Percentiles rank a stretch among this genome's conserved stretches.
Conservation (phyloP, 2,888 invertebrate species). For the Limnephilus marmoratus region DNA sequence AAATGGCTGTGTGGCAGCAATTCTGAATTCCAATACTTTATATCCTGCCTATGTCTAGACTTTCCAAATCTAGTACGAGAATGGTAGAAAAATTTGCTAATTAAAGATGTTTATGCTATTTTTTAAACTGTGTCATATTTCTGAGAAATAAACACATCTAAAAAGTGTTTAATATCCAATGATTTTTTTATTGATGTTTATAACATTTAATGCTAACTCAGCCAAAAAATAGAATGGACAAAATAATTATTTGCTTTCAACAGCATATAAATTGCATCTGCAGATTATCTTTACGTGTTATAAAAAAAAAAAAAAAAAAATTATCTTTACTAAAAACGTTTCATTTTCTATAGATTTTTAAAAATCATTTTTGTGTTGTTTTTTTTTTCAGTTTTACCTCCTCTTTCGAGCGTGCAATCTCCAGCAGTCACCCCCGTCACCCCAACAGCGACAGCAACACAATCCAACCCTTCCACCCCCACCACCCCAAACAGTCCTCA, state of each 20-base stretch:
- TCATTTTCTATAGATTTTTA: background rate
- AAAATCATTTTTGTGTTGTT: background rate
- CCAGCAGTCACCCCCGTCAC: slow-evolving; percentile 65
- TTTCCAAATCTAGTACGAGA: no score
- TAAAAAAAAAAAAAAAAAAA: no score
- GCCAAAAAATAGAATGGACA: background rate
- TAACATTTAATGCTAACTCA: background rate
- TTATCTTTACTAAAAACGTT: background rate
- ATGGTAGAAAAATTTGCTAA: no score
- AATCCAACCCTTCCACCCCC: slow-evolving; percentile 66
- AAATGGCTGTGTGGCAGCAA: no score
- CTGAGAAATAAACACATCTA: background rate
- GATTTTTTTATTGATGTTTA: background rate
- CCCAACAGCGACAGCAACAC: slow-evolving; percentile 63
- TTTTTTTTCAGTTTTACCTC: slow-evolving; percentile 61
- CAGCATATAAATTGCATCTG: background rate
- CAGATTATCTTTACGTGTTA: background rate
- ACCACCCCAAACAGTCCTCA: slow-evolving; percentile 66
- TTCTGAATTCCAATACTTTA: no score
- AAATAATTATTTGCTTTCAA: background rate
- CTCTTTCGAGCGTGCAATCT: slow-evolving; percentile 58
- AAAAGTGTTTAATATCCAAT: background rate
- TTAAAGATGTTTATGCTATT: no score
- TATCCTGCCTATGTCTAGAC: no score
- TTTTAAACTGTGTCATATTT: no score